These are phyloP conservation scores for Tenthredo mesomela DNA, from an alignment of 2,888 invertebrate genomes.

Conservation along the genomic window DNA sequence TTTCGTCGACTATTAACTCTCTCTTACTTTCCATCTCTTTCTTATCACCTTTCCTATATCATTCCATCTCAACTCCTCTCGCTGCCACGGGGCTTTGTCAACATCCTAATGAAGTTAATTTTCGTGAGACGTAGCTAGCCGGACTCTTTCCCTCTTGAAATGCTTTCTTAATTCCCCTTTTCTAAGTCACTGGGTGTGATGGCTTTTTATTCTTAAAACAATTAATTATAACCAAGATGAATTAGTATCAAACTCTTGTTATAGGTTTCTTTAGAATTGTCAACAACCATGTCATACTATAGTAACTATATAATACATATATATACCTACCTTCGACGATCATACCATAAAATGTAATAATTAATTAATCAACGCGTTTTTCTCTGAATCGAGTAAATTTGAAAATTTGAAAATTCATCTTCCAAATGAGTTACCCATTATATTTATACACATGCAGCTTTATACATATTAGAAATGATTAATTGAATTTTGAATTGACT, in stretches of 20 bases:
- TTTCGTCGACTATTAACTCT: constrained; percentile 47
- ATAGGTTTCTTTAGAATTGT: background rate
- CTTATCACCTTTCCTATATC: background rate
- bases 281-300: too few species aligned
- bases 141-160: constrained; percentile 21
- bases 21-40: background rate
- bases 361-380: too few species aligned
- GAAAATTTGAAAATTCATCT: background rate
- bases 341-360: too few species aligned
- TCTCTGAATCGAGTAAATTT: background rate
- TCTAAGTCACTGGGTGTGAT: background rate
- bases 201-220: background rate
- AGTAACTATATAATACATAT: too few species aligned
- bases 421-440: too few species aligned
- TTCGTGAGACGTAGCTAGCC: constrained; percentile 59
- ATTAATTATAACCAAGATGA: background rate
- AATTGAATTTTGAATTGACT: background rate
- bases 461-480: too few species aligned
- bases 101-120: constrained; percentile 67
- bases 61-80: background rate
- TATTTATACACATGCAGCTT: too few species aligned
- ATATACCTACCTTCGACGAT: too few species aligned
- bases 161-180: constrained; percentile 21
- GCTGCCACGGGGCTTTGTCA: constrained; percentile 56
- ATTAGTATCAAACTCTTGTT: background rate